phyloP scores from a whole-genome alignment of 2,113 vertebrate genomes.

The Silurus glanis region DNA sequence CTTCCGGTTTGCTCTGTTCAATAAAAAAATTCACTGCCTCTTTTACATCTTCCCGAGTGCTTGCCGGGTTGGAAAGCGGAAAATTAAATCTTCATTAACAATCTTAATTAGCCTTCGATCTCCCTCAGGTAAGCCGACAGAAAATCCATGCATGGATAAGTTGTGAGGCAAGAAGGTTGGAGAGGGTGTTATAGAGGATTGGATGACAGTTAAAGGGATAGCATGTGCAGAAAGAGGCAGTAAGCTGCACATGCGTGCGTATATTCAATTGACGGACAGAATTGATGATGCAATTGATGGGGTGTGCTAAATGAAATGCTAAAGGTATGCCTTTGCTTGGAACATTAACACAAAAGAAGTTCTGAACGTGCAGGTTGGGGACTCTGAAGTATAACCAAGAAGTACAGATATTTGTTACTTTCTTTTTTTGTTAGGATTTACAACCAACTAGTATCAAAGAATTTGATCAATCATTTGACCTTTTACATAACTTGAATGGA shows the following conservation, averaged over 20 bases:
- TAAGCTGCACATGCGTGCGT: not conserved
- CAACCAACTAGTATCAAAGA: not conserved
- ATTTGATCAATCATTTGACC: not conserved
- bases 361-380: not conserved
- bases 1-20: not conserved
- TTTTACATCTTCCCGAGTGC: conserved; percentile 55
- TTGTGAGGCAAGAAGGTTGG: conserved; percentile 55
- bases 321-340: not conserved
- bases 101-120: conserved; percentile 80
- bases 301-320: not conserved
- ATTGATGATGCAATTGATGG: not conserved
- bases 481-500: no score
- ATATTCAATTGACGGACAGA: not conserved
- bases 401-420: no score
- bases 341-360: not conserved
- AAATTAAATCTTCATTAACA: conserved; percentile 80
- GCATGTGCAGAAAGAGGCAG: not conserved
- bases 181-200: not conserved
- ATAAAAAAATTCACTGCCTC: conserved; percentile 39
- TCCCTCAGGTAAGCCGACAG: conserved; percentile 65
- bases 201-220: not conserved
- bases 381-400: not conserved
- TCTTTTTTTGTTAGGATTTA: not conserved
- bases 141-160: conserved; percentile 69
- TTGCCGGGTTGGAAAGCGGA: conserved; percentile 67